Percentiles rank a stretch among this genome's conserved stretches.
phyloP scores from a whole-genome alignment of 2,113 vertebrate species.

The Elgaria multicarinata region DNA sequence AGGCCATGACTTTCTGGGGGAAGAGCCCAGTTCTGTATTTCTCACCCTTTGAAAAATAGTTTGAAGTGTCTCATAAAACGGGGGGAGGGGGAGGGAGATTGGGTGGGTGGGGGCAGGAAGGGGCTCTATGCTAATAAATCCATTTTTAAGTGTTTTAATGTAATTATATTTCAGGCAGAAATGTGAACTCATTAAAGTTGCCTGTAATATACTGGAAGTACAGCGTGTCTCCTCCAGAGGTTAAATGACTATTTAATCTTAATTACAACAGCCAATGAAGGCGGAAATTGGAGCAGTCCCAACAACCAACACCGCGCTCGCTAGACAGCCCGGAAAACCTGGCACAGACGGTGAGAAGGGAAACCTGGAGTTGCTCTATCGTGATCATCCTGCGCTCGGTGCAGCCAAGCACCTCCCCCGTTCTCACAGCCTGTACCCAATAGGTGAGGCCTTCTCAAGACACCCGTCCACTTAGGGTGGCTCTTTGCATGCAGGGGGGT shows the following conservation, averaged over 20 bases:
- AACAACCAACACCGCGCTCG: background rate
- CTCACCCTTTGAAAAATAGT: conserved; percentile 32
- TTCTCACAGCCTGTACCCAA: too few species aligned
- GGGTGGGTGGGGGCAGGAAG: conserved; percentile 8
- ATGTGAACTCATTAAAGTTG: conserved; percentile 38
- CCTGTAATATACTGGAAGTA: conserved; percentile 31
- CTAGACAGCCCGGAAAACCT: background rate
- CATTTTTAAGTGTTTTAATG: conserved; percentile 19
- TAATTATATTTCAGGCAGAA: conserved; percentile 43
- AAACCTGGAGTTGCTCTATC: too few species aligned
- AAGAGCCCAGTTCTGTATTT: conserved; percentile 30
- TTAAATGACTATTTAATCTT: conserved; percentile 37
- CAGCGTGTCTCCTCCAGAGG: background rate
- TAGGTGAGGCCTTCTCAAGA: too few species aligned
- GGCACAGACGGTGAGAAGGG: background rate
- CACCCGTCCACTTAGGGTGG: too few species aligned
- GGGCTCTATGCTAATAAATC: conserved; percentile 14
- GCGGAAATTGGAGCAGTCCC: conserved; percentile 27
- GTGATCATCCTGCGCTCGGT: too few species aligned
- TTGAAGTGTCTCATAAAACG: background rate
- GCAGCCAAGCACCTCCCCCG: too few species aligned
- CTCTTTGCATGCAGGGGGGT: background rate
- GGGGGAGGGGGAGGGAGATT: background rate
- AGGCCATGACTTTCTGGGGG: background rate
- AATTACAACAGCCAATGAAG: conserved; percentile 26